Evolutionary conservation across 2,888 invertebrate species (phyloP).

Genomic region (Trissonchulus latispiculum): DNA sequence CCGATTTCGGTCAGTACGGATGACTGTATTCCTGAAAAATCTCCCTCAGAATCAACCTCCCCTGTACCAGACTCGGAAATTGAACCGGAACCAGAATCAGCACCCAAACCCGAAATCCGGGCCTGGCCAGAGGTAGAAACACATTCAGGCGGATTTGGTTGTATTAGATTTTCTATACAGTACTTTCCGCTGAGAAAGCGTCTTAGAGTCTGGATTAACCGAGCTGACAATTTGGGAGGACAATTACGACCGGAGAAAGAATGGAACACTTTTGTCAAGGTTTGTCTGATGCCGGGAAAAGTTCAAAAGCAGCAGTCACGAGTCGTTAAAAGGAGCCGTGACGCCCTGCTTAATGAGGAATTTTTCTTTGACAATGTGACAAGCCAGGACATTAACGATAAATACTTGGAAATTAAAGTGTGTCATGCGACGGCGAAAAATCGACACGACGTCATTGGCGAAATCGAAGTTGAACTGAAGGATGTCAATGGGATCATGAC

Average conservation of each 20-base stretch:
- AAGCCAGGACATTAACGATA: slow-evolving; percentile 43
- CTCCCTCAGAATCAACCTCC: neutral
- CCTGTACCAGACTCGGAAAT: neutral
- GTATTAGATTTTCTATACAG: slow-evolving; percentile 45
- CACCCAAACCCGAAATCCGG: neutral
- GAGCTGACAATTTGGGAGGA: slow-evolving; percentile 43
- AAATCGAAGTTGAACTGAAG: slow-evolving; percentile 44
- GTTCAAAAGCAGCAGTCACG: slow-evolving; percentile 43
- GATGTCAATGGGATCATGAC: slow-evolving; percentile 41
- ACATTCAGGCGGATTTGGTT: slow-evolving; percentile 26
- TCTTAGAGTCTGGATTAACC: slow-evolving; percentile 44
- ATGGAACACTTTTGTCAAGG: slow-evolving; percentile 45
- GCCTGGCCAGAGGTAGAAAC: neutral
- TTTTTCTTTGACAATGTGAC: slow-evolving; percentile 46
- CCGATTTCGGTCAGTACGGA: neutral
- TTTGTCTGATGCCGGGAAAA: slow-evolving; percentile 47
- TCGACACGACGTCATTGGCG: slow-evolving; percentile 46
- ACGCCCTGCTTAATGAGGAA: slow-evolving; percentile 43
- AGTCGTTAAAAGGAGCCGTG: slow-evolving; percentile 35
- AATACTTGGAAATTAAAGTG: slow-evolving; percentile 43
- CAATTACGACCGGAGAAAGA: slow-evolving; percentile 42
- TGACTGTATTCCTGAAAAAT: neutral
- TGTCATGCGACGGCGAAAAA: slow-evolving; percentile 44
- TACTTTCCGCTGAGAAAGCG: slow-evolving; percentile 46
- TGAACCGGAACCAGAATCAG: neutral